phyloP scores from a whole-genome alignment of 2,888 invertebrate species.

The Agrotis ipsilon region DNA sequence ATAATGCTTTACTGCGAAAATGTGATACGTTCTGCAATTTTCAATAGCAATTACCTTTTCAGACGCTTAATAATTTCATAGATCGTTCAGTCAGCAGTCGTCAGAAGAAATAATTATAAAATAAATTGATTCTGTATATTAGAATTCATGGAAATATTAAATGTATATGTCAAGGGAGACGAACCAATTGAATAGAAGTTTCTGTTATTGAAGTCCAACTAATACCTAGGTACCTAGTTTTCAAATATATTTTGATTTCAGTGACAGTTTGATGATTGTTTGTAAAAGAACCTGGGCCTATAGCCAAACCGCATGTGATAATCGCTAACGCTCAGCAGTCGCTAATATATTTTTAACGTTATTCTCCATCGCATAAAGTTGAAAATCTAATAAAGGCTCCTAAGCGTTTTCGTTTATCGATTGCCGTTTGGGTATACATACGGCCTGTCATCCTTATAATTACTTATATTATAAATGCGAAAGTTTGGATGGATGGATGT shows the following conservation, averaged over 20 bases:
- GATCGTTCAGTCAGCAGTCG: background rate
- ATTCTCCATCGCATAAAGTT: too few species aligned
- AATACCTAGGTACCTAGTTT: background rate
- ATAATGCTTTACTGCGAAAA: background rate
- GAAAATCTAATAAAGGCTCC: too few species aligned
- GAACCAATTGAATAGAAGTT: background rate
- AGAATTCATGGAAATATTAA: background rate
- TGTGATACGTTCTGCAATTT: constrained; percentile 13
- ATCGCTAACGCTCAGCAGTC: too few species aligned
- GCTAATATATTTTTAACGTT: too few species aligned
- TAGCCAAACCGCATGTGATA: too few species aligned
- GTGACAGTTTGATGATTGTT: background rate
- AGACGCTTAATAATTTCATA: constrained; percentile 16
- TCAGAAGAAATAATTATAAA: constrained; percentile 12
- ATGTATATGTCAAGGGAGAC: constrained; percentile 4
- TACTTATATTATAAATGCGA: too few species aligned
- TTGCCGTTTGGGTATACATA: too few species aligned
- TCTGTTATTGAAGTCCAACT: background rate
- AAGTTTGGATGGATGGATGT: too few species aligned
- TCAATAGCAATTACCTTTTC: constrained; percentile 1
- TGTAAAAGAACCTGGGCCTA: background rate
- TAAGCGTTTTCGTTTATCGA: too few species aligned
- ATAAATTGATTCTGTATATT: constrained; percentile 1
- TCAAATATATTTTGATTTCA: background rate
- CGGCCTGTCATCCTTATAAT: too few species aligned